Evolutionary conservation across 1,140 invertebrate genomes (phyloP).

Genomic region (Charaxes varanes): DNA sequence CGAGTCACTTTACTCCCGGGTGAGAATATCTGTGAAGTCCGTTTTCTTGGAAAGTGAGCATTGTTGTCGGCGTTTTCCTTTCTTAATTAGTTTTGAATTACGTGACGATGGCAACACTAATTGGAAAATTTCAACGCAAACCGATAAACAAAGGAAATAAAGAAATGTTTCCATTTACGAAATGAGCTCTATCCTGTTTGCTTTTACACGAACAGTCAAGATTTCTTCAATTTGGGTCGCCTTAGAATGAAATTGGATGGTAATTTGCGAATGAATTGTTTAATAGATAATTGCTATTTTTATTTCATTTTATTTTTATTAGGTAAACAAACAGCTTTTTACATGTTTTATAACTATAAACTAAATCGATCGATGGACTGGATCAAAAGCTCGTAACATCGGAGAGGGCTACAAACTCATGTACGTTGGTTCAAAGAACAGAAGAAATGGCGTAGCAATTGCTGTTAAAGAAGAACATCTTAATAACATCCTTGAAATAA

Average conservation of each 20-base stretch:
- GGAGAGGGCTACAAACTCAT: constrained; percentile 17
- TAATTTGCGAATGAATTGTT: no score
- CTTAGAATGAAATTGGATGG: no score
- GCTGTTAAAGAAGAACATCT: no score
- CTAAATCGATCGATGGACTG: constrained; percentile 10
- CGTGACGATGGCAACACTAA: constrained; percentile 56
- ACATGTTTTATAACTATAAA: no score
- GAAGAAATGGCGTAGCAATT: no score
- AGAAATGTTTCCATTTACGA: no score
- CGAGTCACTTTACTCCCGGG: constrained; percentile 44
- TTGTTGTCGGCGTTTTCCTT: constrained; percentile 53
- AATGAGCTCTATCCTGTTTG: no score
- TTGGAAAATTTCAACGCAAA: constrained; percentile 38
- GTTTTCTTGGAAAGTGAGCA: constrained; percentile 56
- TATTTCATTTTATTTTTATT: not conserved
- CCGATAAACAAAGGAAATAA: constrained; percentile 29
- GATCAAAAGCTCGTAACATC: constrained; percentile 16
- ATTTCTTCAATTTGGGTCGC: no score
- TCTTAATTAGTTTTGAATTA: constrained; percentile 67
- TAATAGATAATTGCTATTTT: not conserved
- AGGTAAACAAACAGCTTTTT: no score
- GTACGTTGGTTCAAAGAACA: constrained; percentile 11
- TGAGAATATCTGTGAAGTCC: constrained; percentile 58
- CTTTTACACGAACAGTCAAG: no score
- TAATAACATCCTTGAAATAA: constrained; percentile 2